phyloP scores from a whole-genome alignment of 53 echinoderm and acorn worm genomes.

The Actinopyga echinites region DNA sequence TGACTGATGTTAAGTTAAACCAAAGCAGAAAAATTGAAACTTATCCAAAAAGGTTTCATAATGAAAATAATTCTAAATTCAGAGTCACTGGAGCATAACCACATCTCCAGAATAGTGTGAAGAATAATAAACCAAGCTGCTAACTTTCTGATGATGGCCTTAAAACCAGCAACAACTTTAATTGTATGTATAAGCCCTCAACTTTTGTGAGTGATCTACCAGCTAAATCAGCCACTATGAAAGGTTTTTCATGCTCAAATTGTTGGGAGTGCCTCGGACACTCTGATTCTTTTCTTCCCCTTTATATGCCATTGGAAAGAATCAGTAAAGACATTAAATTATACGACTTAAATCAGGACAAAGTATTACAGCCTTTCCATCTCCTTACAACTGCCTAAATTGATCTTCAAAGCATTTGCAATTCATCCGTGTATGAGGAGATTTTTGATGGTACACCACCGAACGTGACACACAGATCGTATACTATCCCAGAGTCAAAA shows the following conservation, averaged over 20 bases:
- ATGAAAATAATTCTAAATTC: too few relatives aligned
- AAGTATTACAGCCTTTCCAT: not conserved
- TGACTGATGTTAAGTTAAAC: too few relatives aligned
- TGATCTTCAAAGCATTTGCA: not conserved
- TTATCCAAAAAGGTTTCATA: too few relatives aligned
- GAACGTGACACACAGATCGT: too few relatives aligned
- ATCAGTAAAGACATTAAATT: constrained; percentile 7
- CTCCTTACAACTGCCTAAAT: constrained; percentile 1
- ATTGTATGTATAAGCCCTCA: not conserved
- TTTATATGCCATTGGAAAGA: not conserved
- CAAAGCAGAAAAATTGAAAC: too few relatives aligned
- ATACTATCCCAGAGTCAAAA: too few relatives aligned
- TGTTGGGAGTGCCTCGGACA: not conserved
- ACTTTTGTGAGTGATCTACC: not conserved
- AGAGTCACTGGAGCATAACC: too few relatives aligned
- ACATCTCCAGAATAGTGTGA: too few relatives aligned
- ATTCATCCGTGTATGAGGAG: too few relatives aligned
- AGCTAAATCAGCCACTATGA: not conserved
- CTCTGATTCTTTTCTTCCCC: not conserved
- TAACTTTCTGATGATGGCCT: too few relatives aligned
- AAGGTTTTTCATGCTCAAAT: constrained; percentile 7
- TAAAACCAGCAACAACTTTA: not conserved
- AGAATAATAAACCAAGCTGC: too few relatives aligned
- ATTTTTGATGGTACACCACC: too few relatives aligned
- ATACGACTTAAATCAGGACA: constrained; percentile 9